Evolutionary conservation across 1,140 invertebrate species (phyloP).

Genomic region (Drosophila nebulosa): DNA sequence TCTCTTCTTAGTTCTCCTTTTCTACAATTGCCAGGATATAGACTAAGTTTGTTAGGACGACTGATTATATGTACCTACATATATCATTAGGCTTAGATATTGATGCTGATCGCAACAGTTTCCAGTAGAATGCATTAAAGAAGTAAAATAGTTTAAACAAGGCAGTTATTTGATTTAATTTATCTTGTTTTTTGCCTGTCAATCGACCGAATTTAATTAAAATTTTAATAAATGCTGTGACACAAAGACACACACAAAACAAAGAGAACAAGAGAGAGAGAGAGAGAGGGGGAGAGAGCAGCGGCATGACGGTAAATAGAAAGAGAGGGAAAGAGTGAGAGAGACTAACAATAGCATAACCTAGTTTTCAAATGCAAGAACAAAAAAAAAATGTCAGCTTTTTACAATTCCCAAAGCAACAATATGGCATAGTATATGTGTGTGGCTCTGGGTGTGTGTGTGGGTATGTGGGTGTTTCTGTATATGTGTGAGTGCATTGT

Average conservation of each 20-base stretch:
- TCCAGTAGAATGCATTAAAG: no score
- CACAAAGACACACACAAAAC: conserved; percentile 1
- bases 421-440: conserved; percentile 46
- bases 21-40: no score
- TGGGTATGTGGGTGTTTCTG: background rate
- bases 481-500: conserved; percentile 55
- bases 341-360: conserved; percentile 22
- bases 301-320: background rate
- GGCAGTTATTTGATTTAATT: conserved; percentile 4
- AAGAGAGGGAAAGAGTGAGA: background rate
- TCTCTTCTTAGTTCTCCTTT: no score
- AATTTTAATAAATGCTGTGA: conserved; percentile 55
- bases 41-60: no score
- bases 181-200: conserved; percentile 23
- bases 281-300: background rate
- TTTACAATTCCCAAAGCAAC: conserved; percentile 42
- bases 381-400: conserved; percentile 6
- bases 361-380: conserved; percentile 30
- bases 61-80: no score
- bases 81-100: no score
- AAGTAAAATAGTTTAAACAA: no score
- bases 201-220: conserved; percentile 59
- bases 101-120: no score
- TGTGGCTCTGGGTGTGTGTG: conserved; percentile 15
- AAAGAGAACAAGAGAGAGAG: background rate